Conservation (phyloP, 2,888 invertebrate species). For the Platyscelio sp. region DNA sequence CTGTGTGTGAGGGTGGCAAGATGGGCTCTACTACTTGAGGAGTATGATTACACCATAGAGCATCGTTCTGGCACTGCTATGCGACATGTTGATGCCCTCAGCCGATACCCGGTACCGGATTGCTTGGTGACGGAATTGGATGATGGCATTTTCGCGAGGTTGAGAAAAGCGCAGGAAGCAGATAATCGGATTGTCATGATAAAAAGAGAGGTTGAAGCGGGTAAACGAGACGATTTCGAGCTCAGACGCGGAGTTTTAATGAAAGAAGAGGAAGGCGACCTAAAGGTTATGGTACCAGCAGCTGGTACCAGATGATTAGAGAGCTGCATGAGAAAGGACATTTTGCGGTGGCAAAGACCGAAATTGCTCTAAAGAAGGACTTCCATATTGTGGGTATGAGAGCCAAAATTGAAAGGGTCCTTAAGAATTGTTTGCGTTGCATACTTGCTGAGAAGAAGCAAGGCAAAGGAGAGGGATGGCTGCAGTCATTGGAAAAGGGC, state of each 20-base stretch:
- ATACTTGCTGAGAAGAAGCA: conserved; percentile 1
- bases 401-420: not conserved
- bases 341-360: not conserved
- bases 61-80: conserved; percentile 9
- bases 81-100: conserved; percentile 2
- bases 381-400: not conserved
- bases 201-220: not conserved
- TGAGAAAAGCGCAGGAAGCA: conserved; percentile 18
- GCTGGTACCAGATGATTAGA: not conserved
- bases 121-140: conserved; percentile 15
- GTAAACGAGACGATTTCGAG: not conserved
- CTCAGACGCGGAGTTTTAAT: not conserved
- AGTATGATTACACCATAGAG: conserved; percentile 28
- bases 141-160: not conserved
- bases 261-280: not conserved
- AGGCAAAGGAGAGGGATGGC: conserved; percentile 13
- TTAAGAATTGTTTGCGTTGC: not conserved
- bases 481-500: not conserved
- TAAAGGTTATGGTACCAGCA: not conserved
- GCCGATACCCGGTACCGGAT: conserved; percentile 19
- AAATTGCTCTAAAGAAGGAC: not conserved
- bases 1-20: not conserved
- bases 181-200: not conserved
- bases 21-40: conserved; percentile 20
- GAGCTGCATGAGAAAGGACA: not conserved